Base-by-base conservation (phyloP, 2,113 vertebrate genomes). In the Scopus umbretta region DNA sequence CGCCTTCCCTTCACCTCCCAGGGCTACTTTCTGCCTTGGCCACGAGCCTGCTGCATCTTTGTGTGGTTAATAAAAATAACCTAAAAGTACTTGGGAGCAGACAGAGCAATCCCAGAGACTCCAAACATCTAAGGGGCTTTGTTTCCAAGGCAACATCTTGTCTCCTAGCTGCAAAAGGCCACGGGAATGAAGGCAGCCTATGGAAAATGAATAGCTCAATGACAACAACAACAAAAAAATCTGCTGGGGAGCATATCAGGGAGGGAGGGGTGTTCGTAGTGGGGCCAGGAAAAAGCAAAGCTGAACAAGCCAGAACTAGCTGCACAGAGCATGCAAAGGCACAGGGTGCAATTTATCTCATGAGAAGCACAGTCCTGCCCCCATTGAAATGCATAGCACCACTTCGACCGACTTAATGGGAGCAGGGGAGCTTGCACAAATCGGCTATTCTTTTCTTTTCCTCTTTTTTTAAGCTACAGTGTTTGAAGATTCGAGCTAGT, bases 111-210 rank as follows among this genome's bases (percentile, higher is more conserved):
- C 88, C 94, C 56, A 96, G 96, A 97, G 95, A 94, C 95, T 97
- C 96, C 94, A 96, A 96, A 83, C 96, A 97, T 96, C 94, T 87
- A 97, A 97, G 96, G 97, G 98, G 97, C 92, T 97, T 95, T 95
- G 97, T 98, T 98, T 92, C 98, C 97, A 97, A 97, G 98, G 98
- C 91, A 98, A 98, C 98, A 59, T 71, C 96, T 90, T 94, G 98
- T 98, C 95, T 98, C 98, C 98, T 98, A 98, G 98, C 98, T 98
- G 98, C 98, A 90, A 96, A 94, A 94, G 92, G 96, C 97, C 96
- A 96, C 72, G 62, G 80, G 92, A 97, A 94, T 85, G 87, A 95
- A 97, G 95, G 96, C 94, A 97, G 97, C 91, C 96, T 96, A 98
- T 98, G 95, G 98, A 98, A 98, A 98, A 98, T 96, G 96, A 98